Conservation (phyloP, 2,113 vertebrate genomes). For the Abramis brama region DNA sequence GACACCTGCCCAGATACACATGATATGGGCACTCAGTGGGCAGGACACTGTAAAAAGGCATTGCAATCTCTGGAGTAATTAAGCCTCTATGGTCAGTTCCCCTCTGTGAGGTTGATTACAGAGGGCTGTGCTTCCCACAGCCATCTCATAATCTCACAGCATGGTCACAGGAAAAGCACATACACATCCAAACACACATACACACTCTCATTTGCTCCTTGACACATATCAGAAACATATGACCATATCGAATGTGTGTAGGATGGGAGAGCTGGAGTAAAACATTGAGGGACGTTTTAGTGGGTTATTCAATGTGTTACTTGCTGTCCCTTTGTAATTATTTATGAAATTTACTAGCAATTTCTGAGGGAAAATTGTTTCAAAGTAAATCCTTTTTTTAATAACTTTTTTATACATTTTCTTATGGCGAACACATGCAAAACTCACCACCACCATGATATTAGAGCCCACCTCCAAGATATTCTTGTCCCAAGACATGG, state of each 20-base stretch:
- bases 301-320: not conserved
- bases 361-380: too few relatives aligned
- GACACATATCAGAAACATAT: not conserved
- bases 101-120: slow-evolving; percentile 40
- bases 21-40: slow-evolving; percentile 1
- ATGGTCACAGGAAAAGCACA: not conserved
- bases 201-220: not conserved
- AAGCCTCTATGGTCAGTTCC: slow-evolving; percentile 19
- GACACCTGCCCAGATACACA: not conserved
- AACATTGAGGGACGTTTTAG: not conserved
- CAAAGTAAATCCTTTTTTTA: too few relatives aligned
- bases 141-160: slow-evolving; percentile 26
- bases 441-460: too few relatives aligned
- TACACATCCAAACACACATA: not conserved
- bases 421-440: too few relatives aligned
- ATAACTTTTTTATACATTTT: too few relatives aligned
- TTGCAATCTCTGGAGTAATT: not conserved
- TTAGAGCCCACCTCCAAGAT: too few relatives aligned
- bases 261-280: not conserved
- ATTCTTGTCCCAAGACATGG: not conserved
- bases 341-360: too few relatives aligned
- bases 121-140: slow-evolving; percentile 11
- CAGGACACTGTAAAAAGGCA: not conserved
- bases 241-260: not conserved
- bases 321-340: too few relatives aligned